Evolutionary conservation across 2,888 invertebrate species (phyloP), one percentile per base, ranked within the genome.

Genomic region (Rhagium mordax): DNA sequence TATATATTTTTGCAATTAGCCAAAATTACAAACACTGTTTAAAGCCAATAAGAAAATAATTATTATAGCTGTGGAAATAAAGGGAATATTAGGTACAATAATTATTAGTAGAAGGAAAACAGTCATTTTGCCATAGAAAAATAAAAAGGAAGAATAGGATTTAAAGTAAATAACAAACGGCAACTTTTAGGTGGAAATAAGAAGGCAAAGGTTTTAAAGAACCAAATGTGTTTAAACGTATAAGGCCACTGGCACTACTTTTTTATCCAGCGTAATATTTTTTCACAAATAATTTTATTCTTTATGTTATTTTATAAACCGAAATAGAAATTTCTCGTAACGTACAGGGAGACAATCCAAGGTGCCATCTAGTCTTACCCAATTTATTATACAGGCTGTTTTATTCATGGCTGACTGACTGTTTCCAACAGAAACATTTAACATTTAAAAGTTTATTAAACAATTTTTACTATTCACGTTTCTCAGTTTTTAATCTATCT

Each of bases 1-100:
- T 76, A 70, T 51, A 49, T 70, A 72, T 80, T 79, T 81, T 80
- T 81, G 78, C 78, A 81, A 75, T 80, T 81, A 79, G 76, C 77
- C 78, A 82, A 82, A 82, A 79, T 81, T 72, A 79, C 77, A 82
- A 78, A 82, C 78, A 75, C 69, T 76, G 70, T 80, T 77, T 83
- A 82, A 82, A 81, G 81, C 82, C 81, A 84, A 83, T 83, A 81
- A 76, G 74, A 78, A 74, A 72, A 78, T 76, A 76, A 72, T 76
- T 77, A 80, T 74, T 70, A 77, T 82, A 84, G 84, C 84, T 84
- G 84, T 82, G 83, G 79, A 84, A 81, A 78, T 82, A 79, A 80
- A 78, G 74, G 78, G 75, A 77, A 33, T 53, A 65, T 59, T 70
- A 69, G 67, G 60, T 60, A 69, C 29, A 69, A 5, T 48, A 48